Base-by-base conservation (phyloP, 2,888 invertebrate species). In the Cerastis leucographa region DNA sequence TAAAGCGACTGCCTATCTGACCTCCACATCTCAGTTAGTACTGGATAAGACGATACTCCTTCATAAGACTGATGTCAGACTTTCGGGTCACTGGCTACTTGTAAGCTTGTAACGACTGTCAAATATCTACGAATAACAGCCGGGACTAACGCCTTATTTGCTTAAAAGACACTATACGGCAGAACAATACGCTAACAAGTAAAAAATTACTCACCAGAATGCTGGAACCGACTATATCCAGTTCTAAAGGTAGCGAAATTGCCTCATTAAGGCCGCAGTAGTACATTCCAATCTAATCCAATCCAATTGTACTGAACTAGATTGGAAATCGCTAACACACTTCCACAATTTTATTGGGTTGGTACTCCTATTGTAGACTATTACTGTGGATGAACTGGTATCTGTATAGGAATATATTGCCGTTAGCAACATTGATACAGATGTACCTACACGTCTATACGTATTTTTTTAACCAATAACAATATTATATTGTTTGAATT, bases 291-390 rank as follows among this genome's bases (percentile, higher is more conserved):
- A 74, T 73, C 19, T 11, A 42, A 73, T 40, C 59, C 12, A 49
- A 61, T 61, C 73, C 7, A 5, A 74, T 72, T 46, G 25, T 25
- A 61, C 17, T 70, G 11, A 54, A 69, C 40, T 51, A 40, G 49
- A 49, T 69, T 69, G 22, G 25, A 49, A 51, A 72, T 25, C n/a
- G n/a, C n/a, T n/a, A n/a, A n/a, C n/a, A n/a, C 42, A n/a, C 62
- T 22, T 12, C 14, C n/a, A 42, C n/a, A 42, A 17, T 25, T 64
- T 64, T 42, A 42, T 42, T 64, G n/a, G n/a, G n/a, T 64, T 42
- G n/a, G n/a, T 64, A 42, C 8, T 42, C 8, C 14, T n/a, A 62
- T 62, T 22, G 22, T 2, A 40, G 35, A 40, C n/a, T 62, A 62
- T 62, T 22, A 2, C 35, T 40, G 11, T 62, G 40, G 22, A 9